A percentile compares a stretch with the other conserved stretches of the same genome.
Evolutionary conservation across 2,113 vertebrate genomes (phyloP).

Genomic region (Rhodinocichla rosea): DNA sequence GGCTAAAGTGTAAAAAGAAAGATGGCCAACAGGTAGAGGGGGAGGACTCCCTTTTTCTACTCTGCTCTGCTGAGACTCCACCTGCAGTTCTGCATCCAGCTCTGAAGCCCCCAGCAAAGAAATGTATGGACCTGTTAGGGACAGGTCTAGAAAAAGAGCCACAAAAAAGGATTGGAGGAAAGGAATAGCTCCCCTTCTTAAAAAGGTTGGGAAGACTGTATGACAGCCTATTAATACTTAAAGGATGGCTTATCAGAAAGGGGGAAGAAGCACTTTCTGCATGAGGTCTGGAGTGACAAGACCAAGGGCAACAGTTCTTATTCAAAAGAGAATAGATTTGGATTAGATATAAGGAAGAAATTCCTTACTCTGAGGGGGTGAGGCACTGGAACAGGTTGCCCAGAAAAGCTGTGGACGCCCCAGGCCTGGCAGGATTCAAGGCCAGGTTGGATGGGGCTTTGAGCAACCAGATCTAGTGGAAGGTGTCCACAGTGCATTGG

Average conservation of each 20-base stretch:
- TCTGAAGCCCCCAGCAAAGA: not conserved
- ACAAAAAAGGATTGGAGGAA: not conserved
- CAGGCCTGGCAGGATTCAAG: not conserved
- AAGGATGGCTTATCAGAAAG: not conserved
- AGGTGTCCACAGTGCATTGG: fast-evolving
- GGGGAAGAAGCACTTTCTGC: not conserved
- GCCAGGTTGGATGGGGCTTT: not conserved
- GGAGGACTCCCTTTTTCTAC: not conserved
- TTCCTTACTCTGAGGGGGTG: not conserved
- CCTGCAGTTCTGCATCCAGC: not conserved
- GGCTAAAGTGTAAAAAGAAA: not conserved
- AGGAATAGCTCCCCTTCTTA: not conserved
- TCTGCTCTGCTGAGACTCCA: not conserved
- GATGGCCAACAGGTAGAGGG: fast-evolving
- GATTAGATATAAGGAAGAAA: not conserved
- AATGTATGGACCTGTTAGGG: not conserved
- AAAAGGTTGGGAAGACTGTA: not conserved
- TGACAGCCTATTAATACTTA: not conserved
- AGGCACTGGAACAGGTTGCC: not conserved
- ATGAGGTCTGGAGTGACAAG: not conserved
- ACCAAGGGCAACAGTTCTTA: not conserved
- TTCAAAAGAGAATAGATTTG: not conserved
- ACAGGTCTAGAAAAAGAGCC: fast-evolving
- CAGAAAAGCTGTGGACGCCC: not conserved
- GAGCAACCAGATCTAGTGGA: not conserved